These are phyloP conservation scores for Zaprionus africanus DNA, from an alignment of 1,140 invertebrate genomes.

Conservation along the genomic window DNA sequence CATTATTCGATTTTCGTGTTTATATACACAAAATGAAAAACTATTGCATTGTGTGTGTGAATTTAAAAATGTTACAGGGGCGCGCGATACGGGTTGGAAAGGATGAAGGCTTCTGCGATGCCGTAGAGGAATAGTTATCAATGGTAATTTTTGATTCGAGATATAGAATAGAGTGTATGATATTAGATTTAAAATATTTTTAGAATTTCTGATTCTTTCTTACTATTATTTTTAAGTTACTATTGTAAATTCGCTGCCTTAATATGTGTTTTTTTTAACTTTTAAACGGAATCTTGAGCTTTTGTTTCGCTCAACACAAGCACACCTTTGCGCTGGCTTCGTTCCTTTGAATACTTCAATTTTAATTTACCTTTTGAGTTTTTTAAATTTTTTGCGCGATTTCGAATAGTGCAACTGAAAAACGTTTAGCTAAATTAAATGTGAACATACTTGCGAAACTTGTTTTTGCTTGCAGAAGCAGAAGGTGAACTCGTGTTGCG, in stretches of 20 bases:
- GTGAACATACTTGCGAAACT: constrained; percentile 77
- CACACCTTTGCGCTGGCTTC: constrained; percentile 37
- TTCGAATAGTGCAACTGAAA: constrained; percentile 47
- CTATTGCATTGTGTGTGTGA: constrained; percentile 80
- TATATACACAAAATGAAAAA: constrained; percentile 81
- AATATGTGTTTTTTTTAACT: constrained; percentile 11
- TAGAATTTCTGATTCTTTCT: background rate
- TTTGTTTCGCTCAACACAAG: constrained; percentile 32
- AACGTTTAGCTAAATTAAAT: constrained; percentile 51
- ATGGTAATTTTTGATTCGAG: constrained; percentile 33
- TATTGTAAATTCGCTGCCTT: constrained; percentile 43
- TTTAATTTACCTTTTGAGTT: background rate
- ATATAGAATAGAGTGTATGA: background rate
- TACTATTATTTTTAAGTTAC: constrained; percentile 40
- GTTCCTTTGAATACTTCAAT: constrained; percentile 13
- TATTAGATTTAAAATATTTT: constrained; percentile 2
- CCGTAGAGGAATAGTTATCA: constrained; percentile 76
- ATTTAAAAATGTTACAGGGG: constrained; percentile 55
- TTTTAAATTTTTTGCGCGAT: background rate
- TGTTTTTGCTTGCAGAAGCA: constrained; percentile 51
- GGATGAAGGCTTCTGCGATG: constrained; percentile 79
- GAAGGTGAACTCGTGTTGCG: constrained; percentile 63
- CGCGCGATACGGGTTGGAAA: constrained; percentile 57
- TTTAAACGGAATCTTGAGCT: background rate
- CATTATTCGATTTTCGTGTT: constrained; percentile 77